A percentile compares a stretch with the other conserved stretches of the same genome.
These are phyloP conservation scores for Thaleichthys pacificus DNA, from an alignment of 2,797 vertebrate species.

Conservation along the genomic window DNA sequence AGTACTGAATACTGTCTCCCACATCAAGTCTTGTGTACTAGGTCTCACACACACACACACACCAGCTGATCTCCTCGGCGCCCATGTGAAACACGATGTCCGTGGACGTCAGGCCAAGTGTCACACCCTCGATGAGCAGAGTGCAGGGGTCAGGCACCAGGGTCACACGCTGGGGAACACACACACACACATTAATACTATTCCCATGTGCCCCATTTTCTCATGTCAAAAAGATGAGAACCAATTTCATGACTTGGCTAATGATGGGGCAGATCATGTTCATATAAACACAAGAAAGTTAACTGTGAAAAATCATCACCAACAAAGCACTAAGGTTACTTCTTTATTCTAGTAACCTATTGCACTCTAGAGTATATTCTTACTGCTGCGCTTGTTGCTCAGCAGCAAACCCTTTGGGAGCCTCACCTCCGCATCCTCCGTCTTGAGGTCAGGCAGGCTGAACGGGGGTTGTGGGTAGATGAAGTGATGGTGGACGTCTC, in stretches of 20 bases:
- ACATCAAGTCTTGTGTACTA: not conserved
- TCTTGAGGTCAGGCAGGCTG: slow-evolving; percentile 66
- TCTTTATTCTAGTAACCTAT: not conserved
- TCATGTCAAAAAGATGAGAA: too few species aligned
- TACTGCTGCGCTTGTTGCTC: not conserved
- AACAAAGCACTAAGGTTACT: too few species aligned
- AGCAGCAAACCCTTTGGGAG: not conserved
- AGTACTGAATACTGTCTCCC: too few species aligned
- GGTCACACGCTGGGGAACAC: slow-evolving; percentile 75
- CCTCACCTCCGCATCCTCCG: slow-evolving; percentile 78
- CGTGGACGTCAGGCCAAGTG: slow-evolving; percentile 87
- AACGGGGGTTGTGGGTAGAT: slow-evolving; percentile 93
- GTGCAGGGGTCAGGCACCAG: slow-evolving; percentile 90
- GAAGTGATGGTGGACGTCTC: slow-evolving; percentile 85
- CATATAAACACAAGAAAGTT: too few species aligned
- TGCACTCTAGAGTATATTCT: not conserved
- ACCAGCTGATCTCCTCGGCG: slow-evolving; percentile 93
- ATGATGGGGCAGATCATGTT: too few species aligned
- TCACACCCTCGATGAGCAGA: slow-evolving; percentile 80
- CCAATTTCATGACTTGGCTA: too few species aligned
- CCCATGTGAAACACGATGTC: slow-evolving; percentile 92
- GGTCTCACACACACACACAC: slow-evolving; percentile 13
- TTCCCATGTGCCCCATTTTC: not conserved
- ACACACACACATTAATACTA: not conserved
- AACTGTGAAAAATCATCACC: too few species aligned